Evolutionary conservation across 2,888 invertebrate genomes (phyloP).

Genomic region (Chymomyza procnemis): DNA sequence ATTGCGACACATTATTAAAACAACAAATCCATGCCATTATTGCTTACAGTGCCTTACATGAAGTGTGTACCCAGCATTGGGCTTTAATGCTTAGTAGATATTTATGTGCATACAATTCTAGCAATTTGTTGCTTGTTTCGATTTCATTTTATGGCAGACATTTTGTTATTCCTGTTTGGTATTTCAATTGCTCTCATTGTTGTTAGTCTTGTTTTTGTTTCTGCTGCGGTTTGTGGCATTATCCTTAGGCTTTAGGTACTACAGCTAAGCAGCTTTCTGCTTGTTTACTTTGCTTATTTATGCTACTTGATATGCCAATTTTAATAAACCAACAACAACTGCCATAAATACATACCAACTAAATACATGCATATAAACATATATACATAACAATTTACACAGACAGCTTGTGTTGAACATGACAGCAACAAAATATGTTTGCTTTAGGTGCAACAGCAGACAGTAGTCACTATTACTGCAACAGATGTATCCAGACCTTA

Average conservation of each 20-base stretch:
- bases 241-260: constrained; percentile 29
- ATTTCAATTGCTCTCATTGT: neutral
- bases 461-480: neutral
- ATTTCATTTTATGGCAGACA: neutral
- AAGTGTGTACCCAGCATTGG: neutral
- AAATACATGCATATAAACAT: constrained; percentile 8
- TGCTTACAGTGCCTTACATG: too few relatives aligned
- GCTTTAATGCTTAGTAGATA: neutral
- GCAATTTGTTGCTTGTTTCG: constrained; percentile 11
- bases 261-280: constrained; percentile 25
- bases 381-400: neutral
- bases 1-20: too few relatives aligned
- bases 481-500: neutral
- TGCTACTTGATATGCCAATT: constrained; percentile 30
- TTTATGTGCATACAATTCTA: neutral
- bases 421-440: neutral
- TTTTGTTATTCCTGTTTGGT: neutral
- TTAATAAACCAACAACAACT: constrained; percentile 20
- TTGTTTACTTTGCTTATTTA: constrained; percentile 40
- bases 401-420: neutral
- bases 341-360: constrained; percentile 2
- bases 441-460: neutral
- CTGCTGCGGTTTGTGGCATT: constrained; percentile 33
- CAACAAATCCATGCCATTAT: too few relatives aligned
- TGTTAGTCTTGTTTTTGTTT: neutral